Evolutionary conservation across 2,888 invertebrate species (phyloP), one percentile per base, ranked within the genome.

Genomic region (Fragum sueziense): DNA sequence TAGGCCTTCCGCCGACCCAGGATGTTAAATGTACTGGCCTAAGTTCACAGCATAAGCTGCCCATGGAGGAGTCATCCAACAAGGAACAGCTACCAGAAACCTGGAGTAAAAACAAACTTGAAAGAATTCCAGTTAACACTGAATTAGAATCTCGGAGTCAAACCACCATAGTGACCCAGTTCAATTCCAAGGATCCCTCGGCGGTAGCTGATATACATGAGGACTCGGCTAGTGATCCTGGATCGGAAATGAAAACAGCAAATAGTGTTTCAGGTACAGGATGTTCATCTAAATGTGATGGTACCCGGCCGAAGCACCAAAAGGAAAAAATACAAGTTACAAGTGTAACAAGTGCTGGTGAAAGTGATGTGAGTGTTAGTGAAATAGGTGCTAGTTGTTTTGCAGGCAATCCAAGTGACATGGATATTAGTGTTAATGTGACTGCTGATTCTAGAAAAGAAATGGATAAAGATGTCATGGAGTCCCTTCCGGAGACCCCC

Each of bases 1-100:
- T 61, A 61, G 61, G 61, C 61, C 31, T 61, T 31, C 61, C 29
- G 20, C 33, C 61, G 61, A 61, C 61, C 61, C 61, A 29, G 29
- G 20, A 31, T 61, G 33, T 31, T 61, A 61, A 27, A 27, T 57
- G 27, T 27, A 57, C 57, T 57, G 25, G 57, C 57, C 57, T 57
- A 57, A 47, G 47, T 47, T 47, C 47, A 14, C 47, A 47, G 47
- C 47, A 47, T 47, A 47, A 47, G 47, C 47, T 14, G 47, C 47
- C 47, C 47, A 47, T 20, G 47, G 25, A 57, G 25, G 7, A 9
- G 52, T n/a, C n/a, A n/a, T n/a, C n/a, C 52, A 52, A 20, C 20
- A 52, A 52, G 6, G n/a, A 11, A 52, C 22, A 52, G 20, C n/a
- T 52, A 17, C 52, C n/a, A n/a, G 22, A 17, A 52, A 20, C 20